These are phyloP conservation scores for Steatocranus sp. DNA, from an alignment of 2,797 vertebrate genomes.

Conservation along the genomic window DNA sequence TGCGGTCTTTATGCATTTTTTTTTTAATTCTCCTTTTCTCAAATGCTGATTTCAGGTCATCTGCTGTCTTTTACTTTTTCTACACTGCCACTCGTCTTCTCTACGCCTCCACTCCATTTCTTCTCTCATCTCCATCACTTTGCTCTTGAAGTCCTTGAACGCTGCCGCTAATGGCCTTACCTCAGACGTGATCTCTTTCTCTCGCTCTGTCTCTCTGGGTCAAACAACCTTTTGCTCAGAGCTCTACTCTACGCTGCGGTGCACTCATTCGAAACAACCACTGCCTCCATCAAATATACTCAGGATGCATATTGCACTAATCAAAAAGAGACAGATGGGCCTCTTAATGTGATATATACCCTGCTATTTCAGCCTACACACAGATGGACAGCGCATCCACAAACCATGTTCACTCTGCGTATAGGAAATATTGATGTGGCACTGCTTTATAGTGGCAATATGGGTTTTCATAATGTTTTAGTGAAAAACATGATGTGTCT, in stretches of 20 bases:
- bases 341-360: slow-evolving; percentile 10
- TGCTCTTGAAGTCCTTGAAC: slow-evolving; percentile 19
- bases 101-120: slow-evolving; percentile 6
- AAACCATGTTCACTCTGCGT: background rate
- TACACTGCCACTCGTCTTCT: slow-evolving; percentile 11
- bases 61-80: background rate
- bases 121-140: slow-evolving; percentile 18
- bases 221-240: slow-evolving; percentile 6
- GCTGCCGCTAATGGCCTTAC: slow-evolving; percentile 46
- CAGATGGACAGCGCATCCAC: slow-evolving; percentile 15
- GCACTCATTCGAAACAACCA: slow-evolving; percentile 22
- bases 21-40: accelerated
- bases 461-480: slow-evolving; percentile 22
- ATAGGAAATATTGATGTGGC: slow-evolving; percentile 27
- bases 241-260: background rate
- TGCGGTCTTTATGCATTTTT: background rate
- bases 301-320: background rate
- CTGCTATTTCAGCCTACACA: background rate
- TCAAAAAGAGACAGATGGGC: slow-evolving; percentile 9
- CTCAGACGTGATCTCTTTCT: slow-evolving; percentile 25
- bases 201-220: slow-evolving; percentile 15
- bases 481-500: slow-evolving; percentile 16
- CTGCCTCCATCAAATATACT: slow-evolving; percentile 1
- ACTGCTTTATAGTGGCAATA: slow-evolving; percentile 8
- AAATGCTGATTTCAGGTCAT: slow-evolving; percentile 24